Conservation (phyloP, 2,888 invertebrate species). For the Andrena marginata region DNA sequence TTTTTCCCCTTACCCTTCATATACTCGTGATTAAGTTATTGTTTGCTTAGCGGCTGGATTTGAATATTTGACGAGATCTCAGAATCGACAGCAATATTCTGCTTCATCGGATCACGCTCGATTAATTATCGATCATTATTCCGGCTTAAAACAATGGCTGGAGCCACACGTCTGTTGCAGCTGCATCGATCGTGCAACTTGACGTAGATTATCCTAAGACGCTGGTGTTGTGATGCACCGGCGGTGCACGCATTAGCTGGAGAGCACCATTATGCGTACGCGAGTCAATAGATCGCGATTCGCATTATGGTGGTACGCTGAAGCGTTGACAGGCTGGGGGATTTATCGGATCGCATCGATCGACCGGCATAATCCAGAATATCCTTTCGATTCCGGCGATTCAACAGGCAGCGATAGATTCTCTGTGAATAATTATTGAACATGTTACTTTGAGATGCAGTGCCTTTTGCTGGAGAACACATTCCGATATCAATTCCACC, state of each 20-base stretch:
- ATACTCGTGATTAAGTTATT: neutral
- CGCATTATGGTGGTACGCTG: conserved; percentile 64
- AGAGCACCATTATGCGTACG: conserved; percentile 60
- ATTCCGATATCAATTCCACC: neutral
- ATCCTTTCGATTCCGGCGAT: conserved; percentile 34
- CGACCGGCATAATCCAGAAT: conserved; percentile 48
- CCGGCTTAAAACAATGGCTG: conserved; percentile 65
- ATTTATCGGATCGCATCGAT: conserved; percentile 69
- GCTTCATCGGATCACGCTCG: conserved; percentile 4
- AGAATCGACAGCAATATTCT: neutral
- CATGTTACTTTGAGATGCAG: neutral
- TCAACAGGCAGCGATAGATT: conserved; percentile 13
- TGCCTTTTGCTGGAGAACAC: neutral
- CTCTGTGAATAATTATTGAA: conserved; percentile 20
- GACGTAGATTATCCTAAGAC: conserved; percentile 74
- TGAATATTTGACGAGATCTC: neutral
- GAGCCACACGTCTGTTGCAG: conserved; percentile 65
- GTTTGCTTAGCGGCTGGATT: neutral
- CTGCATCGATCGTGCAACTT: conserved; percentile 51
- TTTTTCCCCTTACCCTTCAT: too few species aligned
- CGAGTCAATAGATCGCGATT: conserved; percentile 69
- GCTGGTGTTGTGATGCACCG: conserved; percentile 63
- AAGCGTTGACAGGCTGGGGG: conserved; percentile 58
- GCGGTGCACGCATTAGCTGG: conserved; percentile 47
- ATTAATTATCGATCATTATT: conserved; percentile 68